phyloP scores from a whole-genome alignment of 2,113 vertebrate species.

The Salminus brasiliensis region DNA sequence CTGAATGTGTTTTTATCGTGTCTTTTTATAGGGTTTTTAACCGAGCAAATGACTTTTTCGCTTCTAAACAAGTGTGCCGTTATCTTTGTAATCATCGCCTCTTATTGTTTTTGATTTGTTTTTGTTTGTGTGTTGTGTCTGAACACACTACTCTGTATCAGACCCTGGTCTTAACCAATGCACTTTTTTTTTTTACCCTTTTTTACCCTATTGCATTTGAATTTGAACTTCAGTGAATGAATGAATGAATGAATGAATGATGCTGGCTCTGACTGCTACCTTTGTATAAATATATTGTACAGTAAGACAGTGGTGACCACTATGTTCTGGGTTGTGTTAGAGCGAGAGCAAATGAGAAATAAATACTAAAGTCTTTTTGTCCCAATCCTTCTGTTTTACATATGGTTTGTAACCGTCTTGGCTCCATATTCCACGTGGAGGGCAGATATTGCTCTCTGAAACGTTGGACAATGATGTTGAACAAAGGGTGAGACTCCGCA shows the following conservation, averaged over 20 bases:
- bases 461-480: no score
- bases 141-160: slow-evolving; percentile 79
- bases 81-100: slow-evolving; percentile 76
- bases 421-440: neutral
- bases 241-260: slow-evolving; percentile 57
- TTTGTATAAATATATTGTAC: slow-evolving; percentile 83
- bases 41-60: slow-evolving; percentile 49
- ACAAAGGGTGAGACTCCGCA: no score
- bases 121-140: slow-evolving; percentile 56
- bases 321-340: slow-evolving; percentile 66
- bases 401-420: slow-evolving; percentile 45
- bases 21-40: slow-evolving; percentile 67
- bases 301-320: slow-evolving; percentile 80
- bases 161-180: slow-evolving; percentile 86
- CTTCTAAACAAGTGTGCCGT: slow-evolving; percentile 70
- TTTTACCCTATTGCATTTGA: slow-evolving; percentile 78
- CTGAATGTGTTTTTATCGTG: slow-evolving; percentile 76
- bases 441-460: neutral
- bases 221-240: slow-evolving; percentile 44
- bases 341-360: slow-evolving; percentile 41
- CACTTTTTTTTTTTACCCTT: slow-evolving; percentile 99
- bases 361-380: slow-evolving; percentile 55
- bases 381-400: slow-evolving; percentile 57
- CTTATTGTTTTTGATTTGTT: slow-evolving; percentile 65
- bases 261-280: slow-evolving; percentile 71